A percentile compares a stretch with the other conserved stretches of the same genome.
Conservation (phyloP, 2,888 invertebrate genomes). For the Diaprepes abbreviatus region DNA sequence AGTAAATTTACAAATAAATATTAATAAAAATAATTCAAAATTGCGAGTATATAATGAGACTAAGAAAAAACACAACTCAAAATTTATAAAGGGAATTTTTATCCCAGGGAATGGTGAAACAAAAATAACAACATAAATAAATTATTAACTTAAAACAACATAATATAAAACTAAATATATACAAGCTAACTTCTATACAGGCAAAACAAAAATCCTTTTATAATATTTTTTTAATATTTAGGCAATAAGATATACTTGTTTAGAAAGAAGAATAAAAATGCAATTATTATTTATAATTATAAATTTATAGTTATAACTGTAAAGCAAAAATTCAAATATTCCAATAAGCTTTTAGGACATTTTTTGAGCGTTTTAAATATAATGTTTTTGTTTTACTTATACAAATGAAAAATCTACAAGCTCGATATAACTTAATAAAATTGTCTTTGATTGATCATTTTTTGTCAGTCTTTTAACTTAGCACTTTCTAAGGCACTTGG, state of each 20-base stretch:
- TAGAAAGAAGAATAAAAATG: too few relatives aligned
- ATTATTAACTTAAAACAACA: conserved; percentile 56
- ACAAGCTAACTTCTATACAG: conserved; percentile 7
- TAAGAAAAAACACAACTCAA: conserved; percentile 51
- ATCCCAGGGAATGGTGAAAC: conserved; percentile 62
- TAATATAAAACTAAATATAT: conserved; percentile 27
- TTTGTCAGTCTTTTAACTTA: conserved; percentile 55
- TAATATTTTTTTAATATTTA: too few relatives aligned
- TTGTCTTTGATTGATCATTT: conserved; percentile 5
- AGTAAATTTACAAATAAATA: conserved; percentile 41
- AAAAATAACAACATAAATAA: conserved; percentile 58
- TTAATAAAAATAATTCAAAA: conserved; percentile 51
- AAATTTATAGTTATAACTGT: too few relatives aligned
- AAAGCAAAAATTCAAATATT: too few relatives aligned
- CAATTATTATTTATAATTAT: too few relatives aligned
- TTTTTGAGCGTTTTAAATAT: too few relatives aligned
- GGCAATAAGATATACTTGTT: too few relatives aligned
- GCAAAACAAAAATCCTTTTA: conserved; percentile 1
- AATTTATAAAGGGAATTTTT: conserved; percentile 45
- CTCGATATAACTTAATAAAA: conserved; percentile 10
- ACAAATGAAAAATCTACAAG: background rate
- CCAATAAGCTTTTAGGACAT: too few relatives aligned
- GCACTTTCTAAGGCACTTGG: conserved; percentile 54
- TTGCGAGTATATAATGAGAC: conserved; percentile 16
- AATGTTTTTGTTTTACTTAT: background rate